These are phyloP conservation scores for Hystrix cristata DNA, from an alignment of 2,113 vertebrate species.

Conservation along the genomic window DNA sequence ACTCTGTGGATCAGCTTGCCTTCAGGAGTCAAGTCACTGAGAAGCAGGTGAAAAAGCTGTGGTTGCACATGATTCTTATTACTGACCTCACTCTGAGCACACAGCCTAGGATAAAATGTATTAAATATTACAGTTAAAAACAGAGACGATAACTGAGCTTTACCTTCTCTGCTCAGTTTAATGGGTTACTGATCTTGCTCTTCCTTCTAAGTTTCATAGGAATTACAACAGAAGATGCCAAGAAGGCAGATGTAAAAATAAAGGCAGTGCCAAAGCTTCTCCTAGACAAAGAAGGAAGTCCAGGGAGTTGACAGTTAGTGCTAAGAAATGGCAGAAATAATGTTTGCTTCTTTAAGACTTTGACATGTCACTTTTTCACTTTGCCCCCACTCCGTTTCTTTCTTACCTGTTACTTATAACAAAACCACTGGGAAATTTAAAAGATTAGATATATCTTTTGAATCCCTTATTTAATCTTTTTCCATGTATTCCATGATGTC, in stretches of 20 bases:
- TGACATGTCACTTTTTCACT: not conserved
- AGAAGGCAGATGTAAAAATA: not conserved
- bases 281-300: not conserved
- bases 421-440: constrained; percentile 8
- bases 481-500: not conserved
- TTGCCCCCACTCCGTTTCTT: not conserved
- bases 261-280: not conserved
- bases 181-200: not conserved
- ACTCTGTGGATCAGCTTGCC: not conserved
- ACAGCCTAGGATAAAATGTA: not conserved
- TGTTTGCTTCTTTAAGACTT: not conserved
- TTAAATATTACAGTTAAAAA: not conserved
- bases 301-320: not conserved
- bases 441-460: not conserved
- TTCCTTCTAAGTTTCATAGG: not conserved
- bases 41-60: not conserved
- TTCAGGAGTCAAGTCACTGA: not conserved
- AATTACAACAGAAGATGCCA: not conserved
- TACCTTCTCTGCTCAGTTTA: not conserved
- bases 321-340: not conserved
- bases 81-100: not conserved
- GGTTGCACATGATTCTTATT: not conserved
- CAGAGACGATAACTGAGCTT: not conserved
- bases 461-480: not conserved
- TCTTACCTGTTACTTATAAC: not conserved